phyloP scores from a whole-genome alignment of 2,113 vertebrate species.

The Oplegnathus fasciatus region DNA sequence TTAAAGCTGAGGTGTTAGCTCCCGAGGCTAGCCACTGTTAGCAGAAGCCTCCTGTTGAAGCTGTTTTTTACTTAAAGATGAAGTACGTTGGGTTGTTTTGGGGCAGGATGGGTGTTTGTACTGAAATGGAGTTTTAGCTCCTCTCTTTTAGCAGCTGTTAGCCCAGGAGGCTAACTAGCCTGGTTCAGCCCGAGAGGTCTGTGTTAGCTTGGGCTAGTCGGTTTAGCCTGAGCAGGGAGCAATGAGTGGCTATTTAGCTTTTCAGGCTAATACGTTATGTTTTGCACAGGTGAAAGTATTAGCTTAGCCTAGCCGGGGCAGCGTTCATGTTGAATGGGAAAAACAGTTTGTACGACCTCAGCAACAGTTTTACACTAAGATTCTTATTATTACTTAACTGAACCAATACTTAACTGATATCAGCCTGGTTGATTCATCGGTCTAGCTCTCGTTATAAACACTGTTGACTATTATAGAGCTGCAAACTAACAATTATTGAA shows the following conservation, averaged over 20 bases:
- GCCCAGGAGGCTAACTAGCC: slow-evolving; percentile 39
- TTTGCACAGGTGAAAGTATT: slow-evolving; percentile 22
- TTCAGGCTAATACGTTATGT: not conserved
- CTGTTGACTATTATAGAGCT: no score
- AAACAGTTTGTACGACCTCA: not conserved
- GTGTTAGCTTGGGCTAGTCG: slow-evolving; percentile 19
- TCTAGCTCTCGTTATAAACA: no score
- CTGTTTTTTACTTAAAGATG: slow-evolving; percentile 16
- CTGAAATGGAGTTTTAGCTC: not conserved
- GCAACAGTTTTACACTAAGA: no score
- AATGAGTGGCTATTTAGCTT: not conserved
- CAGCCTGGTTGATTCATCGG: no score
- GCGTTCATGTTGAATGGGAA: slow-evolving; percentile 8
- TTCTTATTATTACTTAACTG: no score
- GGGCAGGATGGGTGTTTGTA: slow-evolving; percentile 7
- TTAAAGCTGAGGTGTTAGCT: slow-evolving; percentile 32
- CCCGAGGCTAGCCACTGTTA: slow-evolving; percentile 29
- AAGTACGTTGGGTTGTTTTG: not conserved
- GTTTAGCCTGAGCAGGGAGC: slow-evolving; percentile 13
- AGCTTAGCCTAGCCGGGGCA: slow-evolving; percentile 11
- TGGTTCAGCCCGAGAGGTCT: not conserved
- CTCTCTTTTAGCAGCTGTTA: slow-evolving; percentile 24
- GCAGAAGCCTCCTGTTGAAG: not conserved
- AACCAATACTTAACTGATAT: no score
- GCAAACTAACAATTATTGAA: no score